Evolutionary conservation across 2,888 invertebrate species (phyloP).

Genomic region (Caenorhabditis virilis): DNA sequence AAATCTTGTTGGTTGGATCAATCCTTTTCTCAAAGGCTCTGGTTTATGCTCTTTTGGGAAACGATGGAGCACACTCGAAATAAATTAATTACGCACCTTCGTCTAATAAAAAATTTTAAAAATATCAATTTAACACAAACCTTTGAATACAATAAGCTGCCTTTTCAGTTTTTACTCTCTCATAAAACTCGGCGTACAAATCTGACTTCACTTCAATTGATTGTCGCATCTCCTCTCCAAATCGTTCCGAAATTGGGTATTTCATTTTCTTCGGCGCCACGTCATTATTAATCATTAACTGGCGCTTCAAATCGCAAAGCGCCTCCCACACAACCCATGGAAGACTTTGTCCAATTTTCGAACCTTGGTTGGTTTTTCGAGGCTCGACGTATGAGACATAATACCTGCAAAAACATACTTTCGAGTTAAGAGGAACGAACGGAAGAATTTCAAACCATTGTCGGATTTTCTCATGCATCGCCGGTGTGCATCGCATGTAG

Average conservation of each 20-base stretch:
- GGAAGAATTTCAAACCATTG: too few species aligned
- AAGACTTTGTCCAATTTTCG: slow-evolving; percentile 32
- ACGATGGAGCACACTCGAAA: not conserved
- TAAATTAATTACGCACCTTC: not conserved
- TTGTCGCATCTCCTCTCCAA: slow-evolving; percentile 26
- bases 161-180: too few species aligned
- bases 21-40: slow-evolving; percentile 39
- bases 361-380: slow-evolving; percentile 8
- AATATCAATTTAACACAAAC: not conserved
- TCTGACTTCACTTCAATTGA: slow-evolving; percentile 6
- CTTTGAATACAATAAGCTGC: not conserved
- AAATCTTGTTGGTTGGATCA: slow-evolving; percentile 33
- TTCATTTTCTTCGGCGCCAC: slow-evolving; percentile 3
- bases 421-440: too few species aligned
- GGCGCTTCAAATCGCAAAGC: slow-evolving; percentile 38
- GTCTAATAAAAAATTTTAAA: slow-evolving; percentile 1
- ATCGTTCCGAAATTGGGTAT: slow-evolving; percentile 24
- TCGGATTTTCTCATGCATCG: slow-evolving; percentile 37
- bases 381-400: slow-evolving; percentile 43
- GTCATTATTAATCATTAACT: slow-evolving; percentile 19
- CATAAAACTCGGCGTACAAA: not conserved
- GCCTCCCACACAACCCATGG: slow-evolving; percentile 64
- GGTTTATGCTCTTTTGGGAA: slow-evolving; percentile 36
- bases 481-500: slow-evolving; percentile 18
- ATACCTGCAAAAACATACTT: too few species aligned